Evolutionary conservation across 2,888 invertebrate species (phyloP).

Genomic region (Siphonodentalium dalli): DNA sequence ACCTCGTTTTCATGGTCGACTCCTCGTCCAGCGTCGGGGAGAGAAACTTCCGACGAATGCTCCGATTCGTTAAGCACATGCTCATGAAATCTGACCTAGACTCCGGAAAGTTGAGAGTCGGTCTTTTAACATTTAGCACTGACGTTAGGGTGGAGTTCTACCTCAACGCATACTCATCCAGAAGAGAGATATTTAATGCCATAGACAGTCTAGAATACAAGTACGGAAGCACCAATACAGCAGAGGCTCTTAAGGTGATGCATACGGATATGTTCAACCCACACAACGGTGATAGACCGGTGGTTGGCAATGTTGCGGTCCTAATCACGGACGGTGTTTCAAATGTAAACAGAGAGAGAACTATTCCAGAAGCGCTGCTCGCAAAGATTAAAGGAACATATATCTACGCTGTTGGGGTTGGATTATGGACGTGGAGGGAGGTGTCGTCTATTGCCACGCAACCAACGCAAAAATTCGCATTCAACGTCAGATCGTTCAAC

Average conservation of each 20-base stretch:
- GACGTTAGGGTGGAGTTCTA: slow-evolving; percentile 33
- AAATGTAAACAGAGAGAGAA: slow-evolving; percentile 49
- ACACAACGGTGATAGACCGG: slow-evolving; percentile 47
- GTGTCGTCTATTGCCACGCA: not conserved
- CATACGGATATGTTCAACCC: slow-evolving; percentile 40
- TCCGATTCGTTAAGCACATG: slow-evolving; percentile 32
- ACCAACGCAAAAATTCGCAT: not conserved
- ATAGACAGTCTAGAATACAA: slow-evolving; percentile 43
- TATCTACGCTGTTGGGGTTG: slow-evolving; percentile 32
- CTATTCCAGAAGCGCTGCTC: slow-evolving; percentile 45
- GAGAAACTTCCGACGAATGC: slow-evolving; percentile 32
- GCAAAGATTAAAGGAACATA: slow-evolving; percentile 22
- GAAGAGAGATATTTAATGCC: slow-evolving; percentile 36
- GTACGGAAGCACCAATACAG: slow-evolving; percentile 56
- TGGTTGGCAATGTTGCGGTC: slow-evolving; percentile 44
- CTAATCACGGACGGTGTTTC: slow-evolving; percentile 57
- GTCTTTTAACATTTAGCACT: slow-evolving; percentile 40
- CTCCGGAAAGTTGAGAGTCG: slow-evolving; percentile 39
- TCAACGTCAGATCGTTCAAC: not conserved
- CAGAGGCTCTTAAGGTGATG: slow-evolving; percentile 49
- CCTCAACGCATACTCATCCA: slow-evolving; percentile 32
- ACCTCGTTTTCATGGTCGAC: slow-evolving; percentile 44
- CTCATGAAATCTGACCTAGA: slow-evolving; percentile 32
- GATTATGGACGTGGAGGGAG: slow-evolving; percentile 6
- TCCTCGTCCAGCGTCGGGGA: slow-evolving; percentile 35